Percentiles rank a stretch among this genome's conserved stretches.
phyloP scores from a whole-genome alignment of 2,797 vertebrate species.

The Euphonia xanthogaster region DNA sequence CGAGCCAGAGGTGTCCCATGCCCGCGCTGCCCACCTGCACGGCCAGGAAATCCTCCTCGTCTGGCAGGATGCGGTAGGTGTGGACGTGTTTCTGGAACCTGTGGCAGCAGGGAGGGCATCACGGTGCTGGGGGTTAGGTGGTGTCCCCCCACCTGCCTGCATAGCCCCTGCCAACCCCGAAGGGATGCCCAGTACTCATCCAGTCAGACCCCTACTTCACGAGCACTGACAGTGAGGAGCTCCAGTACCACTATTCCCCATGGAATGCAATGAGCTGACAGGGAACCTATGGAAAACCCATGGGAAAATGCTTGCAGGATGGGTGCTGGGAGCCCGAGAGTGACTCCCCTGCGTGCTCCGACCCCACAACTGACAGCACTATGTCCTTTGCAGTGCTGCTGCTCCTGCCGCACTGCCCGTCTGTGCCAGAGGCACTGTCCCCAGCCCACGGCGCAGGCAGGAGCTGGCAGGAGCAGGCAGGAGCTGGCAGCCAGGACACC shows the following conservation, averaged over 20 bases:
- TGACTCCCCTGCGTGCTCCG: fast-evolving
- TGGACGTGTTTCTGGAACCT: conserved; percentile 98
- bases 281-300: not conserved
- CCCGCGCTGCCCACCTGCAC: conserved; percentile 83
- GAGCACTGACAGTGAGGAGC: not conserved
- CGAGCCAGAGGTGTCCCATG: fast-evolving
- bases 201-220: not conserved
- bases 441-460: not conserved
- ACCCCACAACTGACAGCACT: not conserved
- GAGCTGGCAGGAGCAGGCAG: not conserved
- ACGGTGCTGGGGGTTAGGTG: not conserved
- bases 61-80: conserved; percentile 94
- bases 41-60: conserved; percentile 92
- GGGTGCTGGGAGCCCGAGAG: not conserved
- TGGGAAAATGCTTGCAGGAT: fast-evolving
- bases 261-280: not conserved
- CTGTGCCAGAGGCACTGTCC: not conserved
- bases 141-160: not conserved
- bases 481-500: not conserved
- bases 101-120: not conserved
- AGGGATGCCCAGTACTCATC: not conserved
- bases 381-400: not conserved
- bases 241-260: too few species aligned
- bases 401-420: not conserved
- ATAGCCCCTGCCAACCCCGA: fast-evolving